Conservation (phyloP, 2,113 vertebrate species). For the Verasper variegatus region DNA sequence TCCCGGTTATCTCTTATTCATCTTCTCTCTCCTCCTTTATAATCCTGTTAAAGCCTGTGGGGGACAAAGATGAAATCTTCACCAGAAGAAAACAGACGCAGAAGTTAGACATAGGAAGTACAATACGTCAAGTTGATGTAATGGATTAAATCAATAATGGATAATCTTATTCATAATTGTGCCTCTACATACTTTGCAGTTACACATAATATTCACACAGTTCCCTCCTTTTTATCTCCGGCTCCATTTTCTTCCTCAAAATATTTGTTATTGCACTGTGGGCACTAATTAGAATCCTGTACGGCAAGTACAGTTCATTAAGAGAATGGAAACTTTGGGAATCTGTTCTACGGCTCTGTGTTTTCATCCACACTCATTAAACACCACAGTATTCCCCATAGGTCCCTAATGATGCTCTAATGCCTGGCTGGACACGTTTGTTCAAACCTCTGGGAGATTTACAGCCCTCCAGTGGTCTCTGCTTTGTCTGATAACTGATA, state of each 20-base stretch:
- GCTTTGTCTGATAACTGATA: conserved; percentile 25
- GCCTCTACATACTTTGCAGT: neutral
- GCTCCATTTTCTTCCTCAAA: neutral
- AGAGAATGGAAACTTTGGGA: no score
- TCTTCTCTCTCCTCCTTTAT: conserved; percentile 21
- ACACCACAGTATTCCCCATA: conserved; percentile 27
- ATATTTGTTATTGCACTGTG: neutral
- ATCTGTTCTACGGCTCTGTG: neutral
- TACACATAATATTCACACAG: neutral
- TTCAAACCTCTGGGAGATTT: conserved; percentile 25
- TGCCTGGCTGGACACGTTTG: conserved; percentile 36
- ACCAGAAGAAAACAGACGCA: neutral
- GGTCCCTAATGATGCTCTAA: conserved; percentile 45
- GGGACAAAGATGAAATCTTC: conserved; percentile 1
- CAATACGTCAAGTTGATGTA: neutral
- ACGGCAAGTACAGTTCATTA: neutral
- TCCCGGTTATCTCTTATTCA: conserved; percentile 8
- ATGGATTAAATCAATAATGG: neutral
- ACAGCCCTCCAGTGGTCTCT: conserved; percentile 10
- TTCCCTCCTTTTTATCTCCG: neutral
- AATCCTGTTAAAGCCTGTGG: conserved; percentile 32
- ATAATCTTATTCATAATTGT: neutral
- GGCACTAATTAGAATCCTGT: conserved; percentile 26
- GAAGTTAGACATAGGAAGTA: neutral
- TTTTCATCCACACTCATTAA: conserved; percentile 40